Conservation (phyloP, 2,888 invertebrate species). For the Caenorhabditis japonica region DNA sequence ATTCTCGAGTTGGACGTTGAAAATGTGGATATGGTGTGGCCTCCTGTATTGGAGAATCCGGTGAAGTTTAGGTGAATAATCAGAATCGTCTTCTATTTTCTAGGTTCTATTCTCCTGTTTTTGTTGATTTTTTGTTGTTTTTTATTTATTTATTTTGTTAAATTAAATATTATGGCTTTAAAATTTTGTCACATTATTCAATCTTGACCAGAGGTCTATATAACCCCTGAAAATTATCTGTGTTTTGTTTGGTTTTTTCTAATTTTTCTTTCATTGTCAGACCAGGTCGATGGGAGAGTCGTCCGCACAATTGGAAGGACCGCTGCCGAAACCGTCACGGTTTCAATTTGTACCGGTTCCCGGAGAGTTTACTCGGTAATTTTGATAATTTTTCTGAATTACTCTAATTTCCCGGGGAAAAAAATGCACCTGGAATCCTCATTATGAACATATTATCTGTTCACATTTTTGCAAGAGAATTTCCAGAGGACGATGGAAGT, state of each 20-base stretch:
- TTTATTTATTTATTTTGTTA: not conserved
- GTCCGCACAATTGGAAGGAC: conserved; percentile 10
- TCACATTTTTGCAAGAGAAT: not conserved
- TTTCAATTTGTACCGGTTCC: conserved; percentile 53
- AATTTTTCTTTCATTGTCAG: conserved; percentile 1
- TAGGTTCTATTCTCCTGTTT: conserved; percentile 2
- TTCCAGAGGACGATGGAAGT: conserved; percentile 52
- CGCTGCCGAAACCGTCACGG: conserved; percentile 43
- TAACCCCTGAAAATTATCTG: not conserved
- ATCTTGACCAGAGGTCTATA: no score
- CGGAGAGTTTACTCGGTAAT: conserved; percentile 46
- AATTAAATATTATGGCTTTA: no score
- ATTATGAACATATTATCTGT: no score
- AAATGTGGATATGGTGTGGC: conserved; percentile 85
- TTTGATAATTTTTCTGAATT: not conserved
- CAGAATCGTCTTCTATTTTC: conserved; percentile 9
- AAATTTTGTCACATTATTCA: no score
- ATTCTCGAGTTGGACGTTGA: conserved; percentile 92
- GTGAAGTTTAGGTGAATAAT: conserved; percentile 31
- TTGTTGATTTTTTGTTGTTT: not conserved
- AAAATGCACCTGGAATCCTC: no score
- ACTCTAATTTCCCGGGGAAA: not conserved
- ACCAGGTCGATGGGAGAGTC: conserved; percentile 40
- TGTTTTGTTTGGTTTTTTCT: conserved; percentile 1
- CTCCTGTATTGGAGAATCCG: conserved; percentile 76